A percentile compares a stretch with the other conserved stretches of the same genome.
Conservation (phyloP, 2,113 vertebrate species). For the Acrocephalus arundinaceus region DNA sequence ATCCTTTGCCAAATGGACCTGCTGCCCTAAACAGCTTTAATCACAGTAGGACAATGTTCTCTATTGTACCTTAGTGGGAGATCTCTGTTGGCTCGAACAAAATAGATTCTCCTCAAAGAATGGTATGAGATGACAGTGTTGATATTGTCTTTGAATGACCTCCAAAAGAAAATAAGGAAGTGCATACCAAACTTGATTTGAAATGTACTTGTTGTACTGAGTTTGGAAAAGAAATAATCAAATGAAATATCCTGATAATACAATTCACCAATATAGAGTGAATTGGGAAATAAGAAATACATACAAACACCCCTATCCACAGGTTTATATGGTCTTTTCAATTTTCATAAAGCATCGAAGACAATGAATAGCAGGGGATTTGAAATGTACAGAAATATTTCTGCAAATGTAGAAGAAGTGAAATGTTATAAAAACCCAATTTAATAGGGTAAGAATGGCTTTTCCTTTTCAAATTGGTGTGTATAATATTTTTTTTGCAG, state of each 20-base stretch:
- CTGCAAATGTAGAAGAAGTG: not conserved
- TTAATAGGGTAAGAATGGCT: constrained; percentile 12
- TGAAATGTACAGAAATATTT: constrained; percentile 11
- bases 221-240: constrained; percentile 5
- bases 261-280: not conserved
- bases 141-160: constrained; percentile 71
- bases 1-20: constrained; percentile 37
- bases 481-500: not conserved
- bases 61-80: constrained; percentile 59
- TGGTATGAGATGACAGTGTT: constrained; percentile 67
- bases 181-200: constrained; percentile 67
- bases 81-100: constrained; percentile 50
- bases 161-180: constrained; percentile 68
- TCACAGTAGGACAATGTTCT: constrained; percentile 43
- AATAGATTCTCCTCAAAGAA: constrained; percentile 64
- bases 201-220: constrained; percentile 57
- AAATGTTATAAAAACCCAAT: not conserved
- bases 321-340: constrained; percentile 33
- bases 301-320: not conserved
- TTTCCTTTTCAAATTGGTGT: constrained; percentile 24
- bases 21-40: constrained; percentile 31
- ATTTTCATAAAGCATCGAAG: constrained; percentile 49
- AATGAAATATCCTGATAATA: constrained; percentile 46
- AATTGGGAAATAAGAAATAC: constrained; percentile 21
- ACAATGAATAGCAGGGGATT: constrained; percentile 48